phyloP scores from a whole-genome alignment of 2,888 invertebrate species.

The Cordilura impudica region DNA sequence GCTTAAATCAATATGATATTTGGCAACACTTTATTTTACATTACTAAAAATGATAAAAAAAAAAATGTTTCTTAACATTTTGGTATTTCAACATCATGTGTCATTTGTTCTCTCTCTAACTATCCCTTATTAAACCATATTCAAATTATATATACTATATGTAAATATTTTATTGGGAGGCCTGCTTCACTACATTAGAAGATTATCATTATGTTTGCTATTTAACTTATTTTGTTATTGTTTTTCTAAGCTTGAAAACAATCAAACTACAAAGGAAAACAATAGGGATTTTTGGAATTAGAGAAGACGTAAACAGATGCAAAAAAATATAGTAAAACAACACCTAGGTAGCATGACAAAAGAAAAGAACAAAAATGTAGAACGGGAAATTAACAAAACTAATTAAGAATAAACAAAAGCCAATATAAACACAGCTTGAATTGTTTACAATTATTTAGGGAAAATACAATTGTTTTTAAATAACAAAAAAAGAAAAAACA shows the following conservation, averaged over 20 bases:
- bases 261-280: not conserved
- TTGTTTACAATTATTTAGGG: not conserved
- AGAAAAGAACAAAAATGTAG: not conserved
- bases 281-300: not conserved
- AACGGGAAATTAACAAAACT: not conserved
- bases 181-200: not conserved
- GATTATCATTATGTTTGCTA: not conserved
- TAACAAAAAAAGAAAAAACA: not conserved
- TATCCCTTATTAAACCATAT: not conserved
- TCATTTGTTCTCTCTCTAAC: not conserved
- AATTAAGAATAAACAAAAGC: slow-evolving; percentile 1
- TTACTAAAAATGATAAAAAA: not conserved
- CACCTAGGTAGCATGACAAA: slow-evolving; percentile 12
- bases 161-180: not conserved
- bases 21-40: not conserved
- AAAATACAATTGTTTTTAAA: not conserved
- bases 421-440: not conserved
- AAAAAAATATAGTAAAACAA: not conserved
- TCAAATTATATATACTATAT: not conserved
- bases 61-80: not conserved
- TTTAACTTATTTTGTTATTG: not conserved
- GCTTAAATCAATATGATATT: not conserved
- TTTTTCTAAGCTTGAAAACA: not conserved
- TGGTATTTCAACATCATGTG: not conserved
- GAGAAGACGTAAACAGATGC: not conserved